Percentiles rank a stretch among this genome's conserved stretches.
Conservation (phyloP, 2,113 vertebrate species). For the Pithys albifrons region DNA sequence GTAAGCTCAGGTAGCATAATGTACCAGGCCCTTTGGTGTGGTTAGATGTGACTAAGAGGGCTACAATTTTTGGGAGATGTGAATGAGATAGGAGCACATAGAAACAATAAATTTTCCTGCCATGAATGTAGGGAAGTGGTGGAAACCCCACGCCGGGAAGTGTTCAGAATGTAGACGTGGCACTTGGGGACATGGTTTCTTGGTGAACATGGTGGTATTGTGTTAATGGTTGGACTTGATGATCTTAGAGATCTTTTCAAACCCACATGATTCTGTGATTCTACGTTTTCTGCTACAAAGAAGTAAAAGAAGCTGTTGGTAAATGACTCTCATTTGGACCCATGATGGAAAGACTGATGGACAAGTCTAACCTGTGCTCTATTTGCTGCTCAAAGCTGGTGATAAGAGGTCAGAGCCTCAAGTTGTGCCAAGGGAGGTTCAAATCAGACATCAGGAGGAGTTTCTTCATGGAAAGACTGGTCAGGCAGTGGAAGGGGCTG, state of each 20-base stretch:
- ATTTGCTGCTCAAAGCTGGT: not conserved
- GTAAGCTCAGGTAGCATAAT: not conserved
- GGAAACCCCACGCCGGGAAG: not conserved
- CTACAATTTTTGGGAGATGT: accelerated
- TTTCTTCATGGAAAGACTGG: not conserved
- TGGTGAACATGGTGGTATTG: not conserved
- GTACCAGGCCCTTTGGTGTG: not conserved
- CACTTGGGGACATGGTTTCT: not conserved
- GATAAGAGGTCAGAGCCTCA: not conserved
- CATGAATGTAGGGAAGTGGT: too few species aligned
- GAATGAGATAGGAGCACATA: not conserved
- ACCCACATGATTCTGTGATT: not conserved
- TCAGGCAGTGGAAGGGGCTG: not conserved
- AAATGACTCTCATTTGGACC: not conserved
- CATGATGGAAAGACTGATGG: not conserved
- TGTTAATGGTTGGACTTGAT: not conserved
- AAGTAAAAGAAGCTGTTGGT: not conserved
- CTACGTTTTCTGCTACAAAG: not conserved
- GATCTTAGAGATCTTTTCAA: not conserved
- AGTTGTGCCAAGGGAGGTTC: not conserved
- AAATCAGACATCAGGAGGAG: not conserved
- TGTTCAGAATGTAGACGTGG: not conserved
- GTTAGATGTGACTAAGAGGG: not conserved
- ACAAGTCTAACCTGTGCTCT: accelerated
- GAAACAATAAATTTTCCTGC: not conserved